Evolutionary conservation across 92 coral and sea anemone species (phyloP).

Genomic region (Bergia puertoricense): DNA sequence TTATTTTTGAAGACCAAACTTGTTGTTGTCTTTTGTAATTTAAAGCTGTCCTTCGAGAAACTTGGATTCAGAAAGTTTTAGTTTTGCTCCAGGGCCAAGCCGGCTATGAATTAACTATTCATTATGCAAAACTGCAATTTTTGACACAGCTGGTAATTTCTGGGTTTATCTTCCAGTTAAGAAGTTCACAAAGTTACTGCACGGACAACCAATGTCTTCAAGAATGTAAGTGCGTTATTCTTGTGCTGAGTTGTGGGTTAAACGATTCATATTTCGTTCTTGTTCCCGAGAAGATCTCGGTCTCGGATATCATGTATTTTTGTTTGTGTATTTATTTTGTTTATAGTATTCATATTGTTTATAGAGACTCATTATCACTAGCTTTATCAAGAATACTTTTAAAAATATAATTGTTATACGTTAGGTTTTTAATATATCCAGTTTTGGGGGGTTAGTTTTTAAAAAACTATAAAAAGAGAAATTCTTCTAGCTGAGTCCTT

Average conservation of each 20-base stretch:
- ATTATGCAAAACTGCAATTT: constrained; percentile 15
- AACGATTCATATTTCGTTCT: too few relatives aligned
- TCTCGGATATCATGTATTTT: not conserved
- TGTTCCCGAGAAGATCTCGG: too few relatives aligned
- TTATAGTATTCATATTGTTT: not conserved
- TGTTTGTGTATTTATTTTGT: constrained; percentile 20
- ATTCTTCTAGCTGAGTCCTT: too few relatives aligned
- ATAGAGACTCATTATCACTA: not conserved
- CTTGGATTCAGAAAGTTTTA: not conserved
- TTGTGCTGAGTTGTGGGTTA: too few relatives aligned
- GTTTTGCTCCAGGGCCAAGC: not conserved
- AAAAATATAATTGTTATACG: not conserved
- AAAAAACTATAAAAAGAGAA: too few relatives aligned
- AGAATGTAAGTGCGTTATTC: constrained; percentile 77
- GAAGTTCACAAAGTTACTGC: constrained; percentile 95
- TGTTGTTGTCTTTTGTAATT: not conserved
- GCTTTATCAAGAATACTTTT: not conserved
- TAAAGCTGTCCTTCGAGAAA: constrained; percentile 15
- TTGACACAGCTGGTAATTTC: not conserved
- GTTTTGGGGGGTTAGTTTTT: too few relatives aligned
- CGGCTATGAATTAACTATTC: not conserved
- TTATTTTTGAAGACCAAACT: not conserved
- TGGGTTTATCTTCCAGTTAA: constrained; percentile 63
- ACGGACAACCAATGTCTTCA: constrained; percentile 95
- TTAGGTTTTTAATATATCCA: too few relatives aligned